phyloP scores from a whole-genome alignment of 2,888 invertebrate genomes.

The Coelopa pilipes region DNA sequence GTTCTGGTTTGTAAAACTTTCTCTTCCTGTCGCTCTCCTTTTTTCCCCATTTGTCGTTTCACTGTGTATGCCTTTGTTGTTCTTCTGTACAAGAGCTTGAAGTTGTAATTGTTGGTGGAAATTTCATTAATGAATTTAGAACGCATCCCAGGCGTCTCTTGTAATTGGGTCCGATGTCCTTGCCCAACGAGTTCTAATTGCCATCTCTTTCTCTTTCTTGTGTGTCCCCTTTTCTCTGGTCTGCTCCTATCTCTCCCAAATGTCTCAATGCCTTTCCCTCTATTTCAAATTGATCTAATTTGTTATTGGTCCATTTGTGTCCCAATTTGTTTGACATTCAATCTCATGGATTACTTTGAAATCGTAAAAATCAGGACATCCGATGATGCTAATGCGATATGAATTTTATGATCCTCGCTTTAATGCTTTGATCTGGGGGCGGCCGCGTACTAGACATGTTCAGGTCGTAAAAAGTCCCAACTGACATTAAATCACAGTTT shows the following conservation, averaged over 20 bases:
- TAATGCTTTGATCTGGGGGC: too few species aligned
- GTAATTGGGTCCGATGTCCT: conserved; percentile 21
- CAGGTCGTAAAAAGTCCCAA: too few species aligned
- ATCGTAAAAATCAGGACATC: too few species aligned
- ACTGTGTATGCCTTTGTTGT: conserved; percentile 9
- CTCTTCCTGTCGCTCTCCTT: background rate
- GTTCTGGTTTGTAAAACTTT: conserved; percentile 28
- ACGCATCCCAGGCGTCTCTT: conserved; percentile 9
- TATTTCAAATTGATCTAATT: too few species aligned
- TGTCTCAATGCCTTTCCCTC: too few species aligned
- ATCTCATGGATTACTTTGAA: too few species aligned
- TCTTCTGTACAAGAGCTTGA: background rate
- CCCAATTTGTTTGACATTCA: too few species aligned
- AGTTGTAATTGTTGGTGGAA: conserved; percentile 12
- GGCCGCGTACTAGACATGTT: too few species aligned
- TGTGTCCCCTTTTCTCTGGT: background rate
- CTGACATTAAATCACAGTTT: too few species aligned
- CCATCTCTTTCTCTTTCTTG: background rate
- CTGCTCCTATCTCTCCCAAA: background rate
- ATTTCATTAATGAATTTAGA: conserved; percentile 25
- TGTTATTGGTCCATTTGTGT: too few species aligned
- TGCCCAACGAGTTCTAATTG: background rate
- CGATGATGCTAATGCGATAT: too few species aligned
- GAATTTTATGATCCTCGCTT: too few species aligned
- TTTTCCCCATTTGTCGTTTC: background rate